phyloP scores from a whole-genome alignment of 1,140 invertebrate genomes.

The Pinna nobilis region DNA sequence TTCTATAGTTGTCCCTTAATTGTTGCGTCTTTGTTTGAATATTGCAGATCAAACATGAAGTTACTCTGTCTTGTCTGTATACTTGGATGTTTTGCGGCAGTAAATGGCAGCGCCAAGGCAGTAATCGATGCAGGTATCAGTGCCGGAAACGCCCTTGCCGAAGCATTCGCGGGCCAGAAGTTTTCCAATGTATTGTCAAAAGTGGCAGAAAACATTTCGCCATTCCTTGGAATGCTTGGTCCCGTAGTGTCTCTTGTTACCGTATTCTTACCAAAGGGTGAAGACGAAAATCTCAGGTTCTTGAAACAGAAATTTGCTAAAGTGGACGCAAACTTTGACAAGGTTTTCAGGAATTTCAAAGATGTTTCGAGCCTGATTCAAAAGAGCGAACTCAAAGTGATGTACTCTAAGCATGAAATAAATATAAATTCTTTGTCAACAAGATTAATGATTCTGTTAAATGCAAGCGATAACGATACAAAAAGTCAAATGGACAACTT shows the following conservation, averaged over 20 bases:
- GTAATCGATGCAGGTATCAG: not conserved
- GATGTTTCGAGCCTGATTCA: conserved; percentile 5
- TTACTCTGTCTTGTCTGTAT: no score
- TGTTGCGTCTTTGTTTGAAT: no score
- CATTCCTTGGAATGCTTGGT: conserved; percentile 1
- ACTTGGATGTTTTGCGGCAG: no score
- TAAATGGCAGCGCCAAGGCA: no score
- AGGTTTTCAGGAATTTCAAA: not conserved
- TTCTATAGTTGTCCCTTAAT: no score
- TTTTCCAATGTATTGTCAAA: not conserved
- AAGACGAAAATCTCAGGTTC: not conserved
- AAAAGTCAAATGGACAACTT: not conserved
- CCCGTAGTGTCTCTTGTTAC: conserved; percentile 4
- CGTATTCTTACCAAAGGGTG: conserved; percentile 4
- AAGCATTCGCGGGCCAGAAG: not conserved
- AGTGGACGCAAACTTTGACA: conserved; percentile 12
- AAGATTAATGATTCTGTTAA: not conserved
- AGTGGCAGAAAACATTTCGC: not conserved
- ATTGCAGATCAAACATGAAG: no score
- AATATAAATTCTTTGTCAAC: not conserved
- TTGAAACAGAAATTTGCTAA: conserved; percentile 11
- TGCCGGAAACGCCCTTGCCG: not conserved
- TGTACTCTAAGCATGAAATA: not conserved
- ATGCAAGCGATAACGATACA: not conserved
- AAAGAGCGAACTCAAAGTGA: not conserved